These are phyloP conservation scores for Chiroxiphia lanceolata DNA, from an alignment of 2,797 vertebrate genomes.

Conservation along the genomic window DNA sequence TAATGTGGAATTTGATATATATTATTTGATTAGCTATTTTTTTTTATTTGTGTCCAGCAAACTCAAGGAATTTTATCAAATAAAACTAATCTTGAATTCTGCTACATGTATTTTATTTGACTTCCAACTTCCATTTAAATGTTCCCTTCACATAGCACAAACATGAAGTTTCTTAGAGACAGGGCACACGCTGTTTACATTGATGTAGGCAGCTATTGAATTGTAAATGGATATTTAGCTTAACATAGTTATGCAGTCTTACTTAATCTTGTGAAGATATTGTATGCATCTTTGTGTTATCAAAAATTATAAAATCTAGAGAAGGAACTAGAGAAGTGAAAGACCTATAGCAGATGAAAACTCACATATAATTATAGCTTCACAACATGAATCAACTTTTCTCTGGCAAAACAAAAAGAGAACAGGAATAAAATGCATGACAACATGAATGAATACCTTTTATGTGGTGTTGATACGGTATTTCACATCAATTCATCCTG, in stretches of 20 bases:
- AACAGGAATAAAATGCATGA: not conserved
- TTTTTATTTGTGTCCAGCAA: not conserved
- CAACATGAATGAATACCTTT: not conserved
- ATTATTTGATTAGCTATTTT: not conserved
- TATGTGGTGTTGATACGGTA: not conserved
- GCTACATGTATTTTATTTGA: not conserved
- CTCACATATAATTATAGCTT: not conserved
- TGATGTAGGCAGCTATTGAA: not conserved
- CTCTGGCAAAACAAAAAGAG: not conserved
- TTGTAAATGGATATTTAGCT: not conserved
- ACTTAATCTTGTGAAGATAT: not conserved
- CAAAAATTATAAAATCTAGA: not conserved
- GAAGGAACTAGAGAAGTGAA: not conserved
- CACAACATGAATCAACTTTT: not conserved
- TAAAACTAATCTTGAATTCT: not conserved
- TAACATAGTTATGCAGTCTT: not conserved
- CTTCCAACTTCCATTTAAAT: slow-evolving; percentile 1
- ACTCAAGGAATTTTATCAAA: not conserved
- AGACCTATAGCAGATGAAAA: not conserved
- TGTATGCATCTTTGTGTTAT: not conserved
- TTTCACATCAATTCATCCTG: not conserved
- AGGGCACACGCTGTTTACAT: not conserved
- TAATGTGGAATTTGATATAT: not conserved
- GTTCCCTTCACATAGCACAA: not conserved
- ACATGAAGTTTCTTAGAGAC: not conserved